Base-by-base conservation (phyloP, 2,113 vertebrate species). In the Irena cyanogastra region DNA sequence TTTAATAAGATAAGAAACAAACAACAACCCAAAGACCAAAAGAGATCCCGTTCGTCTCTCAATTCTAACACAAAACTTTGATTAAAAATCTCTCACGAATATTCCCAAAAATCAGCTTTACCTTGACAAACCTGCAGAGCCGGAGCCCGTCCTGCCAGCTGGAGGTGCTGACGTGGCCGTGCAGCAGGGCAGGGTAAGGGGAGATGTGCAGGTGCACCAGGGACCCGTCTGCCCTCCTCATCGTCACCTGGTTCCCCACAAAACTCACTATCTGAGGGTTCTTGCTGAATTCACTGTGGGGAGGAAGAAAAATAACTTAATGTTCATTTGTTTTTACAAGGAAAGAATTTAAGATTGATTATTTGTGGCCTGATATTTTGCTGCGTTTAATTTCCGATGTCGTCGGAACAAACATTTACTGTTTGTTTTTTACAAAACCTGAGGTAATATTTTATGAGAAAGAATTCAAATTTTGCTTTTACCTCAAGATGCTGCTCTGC, bases 71-170 rank as follows among this genome's bases (percentile, higher is more conserved):
- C n/a, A n/a, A n/a, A n/a, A n/a, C n/a, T n/a, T n/a, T n/a, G n/a
- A n/a, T n/a, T n/a, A n/a, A n/a, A n/a, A n/a, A n/a, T n/a, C n/a
- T n/a, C n/a, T n/a, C n/a, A n/a, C n/a, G n/a, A n/a, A n/a, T n/a
- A n/a, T n/a, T n/a, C n/a, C n/a, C n/a, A 6, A 71, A 44, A 56
- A 18, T 60, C 21, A 52, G 28, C 70, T 56, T 90, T 97, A 99
- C 99, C 98, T 99, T 99, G 93, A 99, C 98, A n/a, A 99, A 99
- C n/a, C 98, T 98, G 75, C 99, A 99, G 64, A 99, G 97, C 50
- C 98, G 97, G 61, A 99, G 93, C 3, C 98, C 98, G 24, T 64
- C 31, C 11, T 64, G 2, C 76, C 76, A 99, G 41, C 98, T 97
- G 22, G 98, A 97, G 37, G 98, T 75, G 91, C 96, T 83, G 53